Base-by-base conservation (phyloP, 2,888 invertebrate genomes). In the Orgyia antiqua region DNA sequence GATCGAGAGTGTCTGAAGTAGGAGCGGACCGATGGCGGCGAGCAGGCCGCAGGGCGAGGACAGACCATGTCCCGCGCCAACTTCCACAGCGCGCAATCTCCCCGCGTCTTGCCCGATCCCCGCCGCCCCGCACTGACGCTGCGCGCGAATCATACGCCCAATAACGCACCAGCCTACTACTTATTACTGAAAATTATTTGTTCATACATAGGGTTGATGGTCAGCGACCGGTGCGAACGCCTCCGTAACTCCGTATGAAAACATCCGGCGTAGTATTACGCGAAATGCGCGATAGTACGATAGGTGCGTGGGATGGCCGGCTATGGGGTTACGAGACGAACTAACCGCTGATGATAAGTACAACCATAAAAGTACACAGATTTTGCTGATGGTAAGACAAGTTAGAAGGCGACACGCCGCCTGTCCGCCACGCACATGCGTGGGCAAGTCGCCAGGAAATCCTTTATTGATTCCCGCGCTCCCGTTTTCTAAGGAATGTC, bases 381-480 rank as follows among this genome's bases (percentile, higher is more conserved):
- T 21, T 3, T 13, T 3, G 24, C 31, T 42, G 51, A 44, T 51
- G 45, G 40, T 37, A 33, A 35, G 24, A 29, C 31, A 39, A 49
- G 52, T 39, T 43, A 36, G 51, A 45, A 49, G 38, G 47, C 36
- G 24, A 25, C 26, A 52, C 52, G 58, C 38, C 45, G 54, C 45
- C 53, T 57, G 57, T 9, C 55, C 69, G 72, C 69, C 71, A 84
- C 83, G 84, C 84, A 86, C 84, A 86, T 86, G 84, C 84, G 84
- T 86, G 78, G 83, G 82, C 83, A 80, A 66, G 73, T 59, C 82
- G 80, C 82, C 84, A 86, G 83, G 75, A 86, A 84, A 84, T 86
- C 86, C 84, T 83, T 83, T 86, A 86, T 86, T 80, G 86, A 86
- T 86, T 84, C 84, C 83, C 82, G 80, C 82, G 78, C 77, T 82